Evolutionary conservation across 2,113 vertebrate genomes (phyloP).

Genomic region (Poecilia latipinna): DNA sequence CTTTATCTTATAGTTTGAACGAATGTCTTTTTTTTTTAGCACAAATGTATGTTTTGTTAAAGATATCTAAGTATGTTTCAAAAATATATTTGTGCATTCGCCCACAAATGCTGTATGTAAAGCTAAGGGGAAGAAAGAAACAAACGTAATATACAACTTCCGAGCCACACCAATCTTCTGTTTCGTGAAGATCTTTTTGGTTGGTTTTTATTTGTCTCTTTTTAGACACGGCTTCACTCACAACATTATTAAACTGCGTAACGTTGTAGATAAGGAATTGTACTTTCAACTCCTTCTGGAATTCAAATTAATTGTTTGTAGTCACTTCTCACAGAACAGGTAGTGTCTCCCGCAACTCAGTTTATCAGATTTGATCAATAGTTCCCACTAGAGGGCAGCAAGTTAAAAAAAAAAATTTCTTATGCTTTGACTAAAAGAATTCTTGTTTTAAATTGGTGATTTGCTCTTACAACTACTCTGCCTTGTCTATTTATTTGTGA

Average conservation of each 20-base stretch:
- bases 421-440: background rate
- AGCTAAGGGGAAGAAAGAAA: too few species aligned
- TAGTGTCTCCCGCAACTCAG: background rate
- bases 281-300: background rate
- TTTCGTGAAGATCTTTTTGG: constrained; percentile 3
- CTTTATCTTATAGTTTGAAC: too few species aligned
- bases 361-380: background rate
- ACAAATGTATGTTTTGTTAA: background rate
- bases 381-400: constrained; percentile 55
- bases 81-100: background rate
- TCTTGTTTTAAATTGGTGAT: background rate
- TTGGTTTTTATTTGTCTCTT: background rate
- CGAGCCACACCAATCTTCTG: background rate
- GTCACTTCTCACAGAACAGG: too few species aligned
- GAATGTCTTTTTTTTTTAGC: background rate
- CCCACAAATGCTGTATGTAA: background rate
- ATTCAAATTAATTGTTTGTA: background rate
- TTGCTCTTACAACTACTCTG: background rate
- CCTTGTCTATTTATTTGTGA: background rate
- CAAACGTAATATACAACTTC: background rate
- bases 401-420: background rate
- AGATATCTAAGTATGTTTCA: background rate
- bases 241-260: background rate
- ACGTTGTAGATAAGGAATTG: background rate
- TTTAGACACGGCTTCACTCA: background rate